Base-by-base conservation (phyloP, 2,888 invertebrate species). In the Cryptus viduatorius region DNA sequence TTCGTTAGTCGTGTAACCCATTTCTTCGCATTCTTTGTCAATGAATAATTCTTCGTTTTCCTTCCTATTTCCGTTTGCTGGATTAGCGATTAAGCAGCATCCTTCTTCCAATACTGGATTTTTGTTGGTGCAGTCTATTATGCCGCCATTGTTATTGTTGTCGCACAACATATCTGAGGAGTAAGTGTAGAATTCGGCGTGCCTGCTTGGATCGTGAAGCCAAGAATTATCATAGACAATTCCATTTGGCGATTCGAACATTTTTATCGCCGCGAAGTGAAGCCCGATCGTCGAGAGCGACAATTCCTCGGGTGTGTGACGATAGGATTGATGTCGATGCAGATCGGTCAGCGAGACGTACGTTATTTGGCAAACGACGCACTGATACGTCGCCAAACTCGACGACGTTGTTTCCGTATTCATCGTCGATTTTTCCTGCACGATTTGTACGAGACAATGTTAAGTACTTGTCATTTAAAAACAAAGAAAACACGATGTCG, bases 271-370 rank as follows among this genome's bases (percentile, higher is more conserved):
- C 0, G 24, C 19, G 16, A 88, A 87, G 65, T 89, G 90, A 59
- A 90, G 87, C 14, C 87, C 86, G 31, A 92, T 89, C 2, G 90
- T 86, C 4, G 90, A 88, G 1, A 90, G 79, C 0, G 92, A 92
- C 37, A 92, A 85, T 72, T 92, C 90, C 82, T 91, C 90, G 8
- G 86, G 50, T 4, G 89, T 90, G 65, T 92, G 92, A 61, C 79
- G 76, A 44, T 86, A 87, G 0, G 88, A 88, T 65, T 92, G 90
- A 86, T 92, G 92, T 71, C 88, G 84, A 72, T 92, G 91, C 12
- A 92, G 86, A 44, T 90, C 89, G 1, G 72, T 73, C 7, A 90
- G 48, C n/a, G 90, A 90, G 10, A 61, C 46, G 59, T 85, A 89
- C 19, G 82, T 46, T 10, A 85, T 75, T 19, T 89, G 87, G 81